Conservation (phyloP, 2,888 invertebrate species). For the Tachina lurida region DNA sequence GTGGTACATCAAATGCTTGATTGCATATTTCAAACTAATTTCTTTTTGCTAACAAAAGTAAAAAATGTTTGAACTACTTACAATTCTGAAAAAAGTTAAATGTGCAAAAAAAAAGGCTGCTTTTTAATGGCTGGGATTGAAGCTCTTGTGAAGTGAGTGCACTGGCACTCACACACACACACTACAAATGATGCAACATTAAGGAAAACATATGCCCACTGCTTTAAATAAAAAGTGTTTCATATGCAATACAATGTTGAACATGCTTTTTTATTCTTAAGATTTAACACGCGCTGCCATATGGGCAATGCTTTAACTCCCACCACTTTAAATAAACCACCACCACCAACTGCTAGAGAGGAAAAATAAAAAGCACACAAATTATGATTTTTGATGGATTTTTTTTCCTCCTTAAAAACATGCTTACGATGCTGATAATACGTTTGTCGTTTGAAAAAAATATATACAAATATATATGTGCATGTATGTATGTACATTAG, state of each 20-base stretch:
- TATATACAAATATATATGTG: not conserved
- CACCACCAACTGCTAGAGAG: slow-evolving; percentile 34
- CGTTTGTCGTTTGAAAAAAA: slow-evolving; percentile 50
- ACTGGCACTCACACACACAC: slow-evolving; percentile 33
- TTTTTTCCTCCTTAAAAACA: slow-evolving; percentile 38
- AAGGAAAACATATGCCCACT: slow-evolving; percentile 64
- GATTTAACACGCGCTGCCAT: slow-evolving; percentile 65
- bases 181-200: slow-evolving; percentile 47
- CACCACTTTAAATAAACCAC: slow-evolving; percentile 50
- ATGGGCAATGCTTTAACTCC: slow-evolving; percentile 57
- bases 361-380: slow-evolving; percentile 30
- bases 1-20: slow-evolving; percentile 62
- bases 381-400: slow-evolving; percentile 47
- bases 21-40: slow-evolving; percentile 74
- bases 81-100: slow-evolving; percentile 54
- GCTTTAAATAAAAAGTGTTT: slow-evolving; percentile 41
- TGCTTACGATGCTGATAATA: slow-evolving; percentile 50
- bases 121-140: slow-evolving; percentile 34
- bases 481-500: not conserved
- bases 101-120: slow-evolving; percentile 56
- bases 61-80: slow-evolving; percentile 66
- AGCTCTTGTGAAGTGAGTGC: slow-evolving; percentile 65
- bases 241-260: slow-evolving; percentile 51
- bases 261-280: slow-evolving; percentile 41
- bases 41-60: slow-evolving; percentile 67